Evolutionary conservation across 2,888 invertebrate genomes (phyloP).

Genomic region (Coecobrya sp.): DNA sequence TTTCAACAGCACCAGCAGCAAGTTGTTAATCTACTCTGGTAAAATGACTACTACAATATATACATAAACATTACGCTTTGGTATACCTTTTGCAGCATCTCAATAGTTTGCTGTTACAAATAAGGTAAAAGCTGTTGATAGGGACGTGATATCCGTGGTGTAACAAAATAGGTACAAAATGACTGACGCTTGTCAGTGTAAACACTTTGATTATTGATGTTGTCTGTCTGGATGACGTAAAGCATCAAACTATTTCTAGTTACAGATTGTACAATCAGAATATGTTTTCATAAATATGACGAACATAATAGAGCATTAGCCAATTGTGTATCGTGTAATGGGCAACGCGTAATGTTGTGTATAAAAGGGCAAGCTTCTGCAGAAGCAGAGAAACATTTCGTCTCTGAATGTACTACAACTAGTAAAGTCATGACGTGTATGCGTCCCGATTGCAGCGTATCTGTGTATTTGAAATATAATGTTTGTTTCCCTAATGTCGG

Average conservation of each 20-base stretch:
- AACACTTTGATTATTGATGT: slow-evolving; percentile 13
- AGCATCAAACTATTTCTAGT: not conserved
- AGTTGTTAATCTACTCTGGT: no score
- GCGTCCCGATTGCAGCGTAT: not conserved
- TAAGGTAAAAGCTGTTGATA: not conserved
- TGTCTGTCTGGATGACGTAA: not conserved
- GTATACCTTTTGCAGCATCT: not conserved
- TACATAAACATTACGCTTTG: not conserved
- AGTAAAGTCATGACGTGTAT: not conserved
- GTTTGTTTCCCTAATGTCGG: no score
- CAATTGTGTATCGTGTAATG: not conserved
- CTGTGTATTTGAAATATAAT: no score
- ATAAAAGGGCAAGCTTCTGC: not conserved
- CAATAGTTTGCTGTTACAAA: not conserved
- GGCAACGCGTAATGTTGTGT: not conserved
- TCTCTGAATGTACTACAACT: slow-evolving; percentile 4
- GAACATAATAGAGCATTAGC: not conserved
- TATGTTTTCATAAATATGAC: not conserved
- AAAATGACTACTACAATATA: not conserved
- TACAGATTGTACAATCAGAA: not conserved
- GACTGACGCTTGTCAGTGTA: not conserved
- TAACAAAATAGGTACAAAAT: not conserved
- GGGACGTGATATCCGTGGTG: not conserved
- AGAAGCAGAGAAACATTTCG: slow-evolving; percentile 27
- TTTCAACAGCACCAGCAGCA: no score